phyloP scores from a whole-genome alignment of 2,113 vertebrate species.

The Pluvialis apricaria region DNA sequence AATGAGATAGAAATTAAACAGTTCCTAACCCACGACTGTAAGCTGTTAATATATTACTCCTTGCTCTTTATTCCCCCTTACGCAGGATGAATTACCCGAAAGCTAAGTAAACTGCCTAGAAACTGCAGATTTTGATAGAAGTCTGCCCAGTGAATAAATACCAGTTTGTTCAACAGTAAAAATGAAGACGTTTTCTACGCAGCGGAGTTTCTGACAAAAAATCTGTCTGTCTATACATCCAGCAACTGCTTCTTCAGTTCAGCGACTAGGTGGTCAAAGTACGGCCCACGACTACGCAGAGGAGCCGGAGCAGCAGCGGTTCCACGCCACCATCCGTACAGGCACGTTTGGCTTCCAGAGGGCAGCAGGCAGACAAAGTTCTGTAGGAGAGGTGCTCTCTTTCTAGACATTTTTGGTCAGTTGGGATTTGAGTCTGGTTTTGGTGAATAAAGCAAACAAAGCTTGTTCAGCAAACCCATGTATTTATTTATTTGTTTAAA shows the following conservation, averaged over 20 bases:
- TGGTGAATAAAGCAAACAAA: slow-evolving; percentile 9
- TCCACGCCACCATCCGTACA: accelerated
- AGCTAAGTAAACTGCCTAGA: background rate
- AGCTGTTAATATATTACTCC: background rate
- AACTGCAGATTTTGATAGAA: background rate
- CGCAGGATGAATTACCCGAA: background rate
- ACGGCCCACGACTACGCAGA: accelerated
- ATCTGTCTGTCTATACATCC: background rate
- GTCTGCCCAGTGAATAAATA: background rate
- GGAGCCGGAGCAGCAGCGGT: accelerated
- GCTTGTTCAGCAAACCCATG: slow-evolving; percentile 35
- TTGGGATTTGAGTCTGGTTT: background rate
- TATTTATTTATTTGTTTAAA: slow-evolving; percentile 30
- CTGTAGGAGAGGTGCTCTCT: background rate
- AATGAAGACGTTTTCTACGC: background rate
- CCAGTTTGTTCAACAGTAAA: background rate
- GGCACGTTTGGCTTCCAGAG: background rate
- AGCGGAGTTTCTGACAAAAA: background rate
- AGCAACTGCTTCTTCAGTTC: background rate
- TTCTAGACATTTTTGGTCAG: background rate
- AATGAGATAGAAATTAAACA: background rate
- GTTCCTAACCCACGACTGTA: background rate
- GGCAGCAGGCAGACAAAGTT: background rate
- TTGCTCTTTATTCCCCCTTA: background rate
- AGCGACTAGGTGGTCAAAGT: background rate